phyloP scores from a whole-genome alignment of 2,888 invertebrate genomes.

The Cephus rjabovi region DNA sequence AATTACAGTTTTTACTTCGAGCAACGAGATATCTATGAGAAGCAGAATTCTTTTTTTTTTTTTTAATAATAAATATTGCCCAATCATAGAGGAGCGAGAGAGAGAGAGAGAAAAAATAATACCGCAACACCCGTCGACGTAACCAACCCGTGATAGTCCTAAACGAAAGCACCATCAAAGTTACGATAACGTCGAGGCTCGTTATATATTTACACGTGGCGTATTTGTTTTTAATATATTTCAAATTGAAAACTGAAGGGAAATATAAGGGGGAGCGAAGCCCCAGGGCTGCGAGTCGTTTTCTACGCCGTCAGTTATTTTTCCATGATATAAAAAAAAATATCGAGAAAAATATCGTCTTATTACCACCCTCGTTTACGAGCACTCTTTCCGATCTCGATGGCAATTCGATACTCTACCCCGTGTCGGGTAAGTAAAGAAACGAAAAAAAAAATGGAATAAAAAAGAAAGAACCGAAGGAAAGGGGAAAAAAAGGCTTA shows the following conservation, averaged over 20 bases:
- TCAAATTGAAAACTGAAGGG: conserved; percentile 3
- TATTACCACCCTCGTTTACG: conserved; percentile 2
- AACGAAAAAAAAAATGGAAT: not conserved
- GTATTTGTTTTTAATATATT: conserved; percentile 9
- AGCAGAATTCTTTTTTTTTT: not conserved
- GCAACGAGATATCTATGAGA: not conserved
- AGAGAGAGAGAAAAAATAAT: not conserved
- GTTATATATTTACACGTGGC: conserved; percentile 35
- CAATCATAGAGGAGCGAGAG: conserved; percentile 1
- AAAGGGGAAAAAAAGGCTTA: not conserved
- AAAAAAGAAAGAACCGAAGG: not conserved
- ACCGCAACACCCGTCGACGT: not conserved
- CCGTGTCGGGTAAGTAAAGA: not conserved
- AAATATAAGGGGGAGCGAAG: not conserved
- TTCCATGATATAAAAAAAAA: not conserved
- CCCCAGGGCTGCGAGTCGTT: not conserved
- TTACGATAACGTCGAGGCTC: not conserved
- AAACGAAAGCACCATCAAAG: not conserved
- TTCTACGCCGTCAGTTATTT: not conserved
- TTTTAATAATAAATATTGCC: not conserved
- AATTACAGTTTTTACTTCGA: not conserved
- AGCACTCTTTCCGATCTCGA: conserved; percentile 2
- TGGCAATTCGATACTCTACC: conserved; percentile 6
- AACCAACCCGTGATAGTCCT: conserved; percentile 35
- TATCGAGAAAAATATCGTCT: conserved; percentile 4